A percentile compares a stretch with the other conserved stretches of the same genome.
Conservation (phyloP, 2,888 invertebrate species). For the Ferrisia virgata region DNA sequence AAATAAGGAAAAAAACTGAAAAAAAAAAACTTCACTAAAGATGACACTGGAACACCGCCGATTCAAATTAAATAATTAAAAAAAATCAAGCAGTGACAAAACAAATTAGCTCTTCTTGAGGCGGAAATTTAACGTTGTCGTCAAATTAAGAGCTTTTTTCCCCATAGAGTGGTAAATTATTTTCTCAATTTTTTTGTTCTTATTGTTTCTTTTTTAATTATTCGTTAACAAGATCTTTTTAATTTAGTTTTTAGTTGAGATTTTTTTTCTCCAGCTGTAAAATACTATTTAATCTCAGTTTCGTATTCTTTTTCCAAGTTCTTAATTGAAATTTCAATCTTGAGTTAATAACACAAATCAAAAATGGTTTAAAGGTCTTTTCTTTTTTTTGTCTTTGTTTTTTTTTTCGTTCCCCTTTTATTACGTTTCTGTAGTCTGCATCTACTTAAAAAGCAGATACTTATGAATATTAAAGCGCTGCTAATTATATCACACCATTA, state of each 20-base stretch:
- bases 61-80: background rate
- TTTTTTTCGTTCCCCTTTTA: background rate
- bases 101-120: background rate
- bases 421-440: background rate
- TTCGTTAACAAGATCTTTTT: background rate
- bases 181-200: background rate
- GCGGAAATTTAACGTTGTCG: background rate
- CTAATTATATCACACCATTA: background rate
- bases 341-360: background rate
- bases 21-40: background rate
- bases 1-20: background rate
- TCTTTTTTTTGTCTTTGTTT: background rate
- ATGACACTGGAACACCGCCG: background rate
- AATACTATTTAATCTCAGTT: constrained; percentile 5
- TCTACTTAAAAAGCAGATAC: background rate
- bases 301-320: background rate
- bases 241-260: background rate
- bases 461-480: background rate
- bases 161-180: background rate
- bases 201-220: background rate
- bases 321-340: constrained; percentile 9
- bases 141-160: background rate
- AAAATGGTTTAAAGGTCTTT: background rate
- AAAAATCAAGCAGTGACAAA: background rate
- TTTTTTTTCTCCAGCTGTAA: background rate